Evolutionary conservation across 2,113 vertebrate species (phyloP).

Genomic region (Nanorana parkeri): DNA sequence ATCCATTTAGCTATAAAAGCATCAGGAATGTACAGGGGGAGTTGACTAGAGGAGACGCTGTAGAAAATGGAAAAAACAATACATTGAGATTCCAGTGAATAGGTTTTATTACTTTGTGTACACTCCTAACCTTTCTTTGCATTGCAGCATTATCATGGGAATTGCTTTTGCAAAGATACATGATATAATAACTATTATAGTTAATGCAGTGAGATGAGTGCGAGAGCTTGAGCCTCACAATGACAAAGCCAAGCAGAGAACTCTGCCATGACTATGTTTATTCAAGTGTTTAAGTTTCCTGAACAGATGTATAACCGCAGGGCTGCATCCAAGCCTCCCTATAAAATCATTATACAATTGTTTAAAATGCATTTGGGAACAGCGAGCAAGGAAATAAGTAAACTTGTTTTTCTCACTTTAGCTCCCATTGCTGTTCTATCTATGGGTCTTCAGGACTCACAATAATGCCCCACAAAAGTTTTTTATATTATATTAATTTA

Average conservation of each 20-base stretch:
- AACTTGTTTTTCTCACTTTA: not conserved
- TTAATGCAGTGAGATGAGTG: conserved; percentile 12
- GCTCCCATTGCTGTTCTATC: too few relatives aligned
- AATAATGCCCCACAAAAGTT: too few relatives aligned
- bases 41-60: too few relatives aligned
- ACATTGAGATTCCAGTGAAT: too few relatives aligned
- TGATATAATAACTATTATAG: conserved; percentile 13
- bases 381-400: not conserved
- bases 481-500: too few relatives aligned
- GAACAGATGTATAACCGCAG: conserved; percentile 34
- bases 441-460: too few relatives aligned
- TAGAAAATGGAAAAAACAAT: too few relatives aligned
- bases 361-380: not conserved
- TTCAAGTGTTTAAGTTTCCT: conserved; percentile 11
- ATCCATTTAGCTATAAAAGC: too few relatives aligned
- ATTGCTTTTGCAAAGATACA: conserved; percentile 5
- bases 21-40: too few relatives aligned
- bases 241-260: not conserved
- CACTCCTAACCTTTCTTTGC: too few relatives aligned
- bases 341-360: not conserved
- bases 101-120: too few relatives aligned
- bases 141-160: conserved; percentile 5
- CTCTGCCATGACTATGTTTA: conserved; percentile 23
- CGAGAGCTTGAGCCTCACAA: not conserved
- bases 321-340: conserved; percentile 11